These are phyloP conservation scores for Thaumatotibia leucotreta DNA, from an alignment of 1,140 invertebrate species.

Conservation along the genomic window DNA sequence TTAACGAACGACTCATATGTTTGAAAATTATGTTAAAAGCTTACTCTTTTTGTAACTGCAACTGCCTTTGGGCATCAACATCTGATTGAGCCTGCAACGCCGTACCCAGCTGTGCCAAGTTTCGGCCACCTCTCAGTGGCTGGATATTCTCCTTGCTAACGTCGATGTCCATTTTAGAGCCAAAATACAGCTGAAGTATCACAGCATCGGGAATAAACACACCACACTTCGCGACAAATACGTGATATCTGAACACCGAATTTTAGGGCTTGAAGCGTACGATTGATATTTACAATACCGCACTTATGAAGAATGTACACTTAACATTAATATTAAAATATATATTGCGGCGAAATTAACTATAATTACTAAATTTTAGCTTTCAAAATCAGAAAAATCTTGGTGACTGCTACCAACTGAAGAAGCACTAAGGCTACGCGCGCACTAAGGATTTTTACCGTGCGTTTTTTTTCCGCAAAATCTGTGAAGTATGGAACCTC, in stretches of 20 bases:
- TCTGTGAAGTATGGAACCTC: too few species aligned
- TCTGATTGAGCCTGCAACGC: constrained; percentile 86
- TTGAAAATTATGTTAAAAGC: constrained; percentile 20
- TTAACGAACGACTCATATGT: neutral
- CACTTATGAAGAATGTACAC: constrained; percentile 17
- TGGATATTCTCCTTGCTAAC: constrained; percentile 94
- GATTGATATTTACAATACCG: constrained; percentile 21
- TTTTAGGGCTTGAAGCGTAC: constrained; percentile 14
- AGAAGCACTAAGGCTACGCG: too few species aligned
- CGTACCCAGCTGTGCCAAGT: constrained; percentile 83
- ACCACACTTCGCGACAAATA: constrained; percentile 49
- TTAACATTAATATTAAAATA: constrained; percentile 20
- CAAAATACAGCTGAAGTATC: constrained; percentile 44
- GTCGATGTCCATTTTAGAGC: constrained; percentile 81
- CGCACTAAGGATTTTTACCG: too few species aligned
- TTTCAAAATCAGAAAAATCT: constrained; percentile 55
- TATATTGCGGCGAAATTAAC: constrained; percentile 21
- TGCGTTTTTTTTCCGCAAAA: too few species aligned
- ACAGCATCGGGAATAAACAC: constrained; percentile 60
- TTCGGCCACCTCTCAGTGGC: constrained; percentile 89
- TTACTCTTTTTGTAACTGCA: constrained; percentile 75
- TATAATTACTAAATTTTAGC: constrained; percentile 33
- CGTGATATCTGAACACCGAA: constrained; percentile 30
- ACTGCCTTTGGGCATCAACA: constrained; percentile 71
- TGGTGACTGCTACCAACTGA: constrained; percentile 63